phyloP scores from a whole-genome alignment of 30 jellyfish, hydroid and myxozoan species.

The Hydra vulgaris region DNA sequence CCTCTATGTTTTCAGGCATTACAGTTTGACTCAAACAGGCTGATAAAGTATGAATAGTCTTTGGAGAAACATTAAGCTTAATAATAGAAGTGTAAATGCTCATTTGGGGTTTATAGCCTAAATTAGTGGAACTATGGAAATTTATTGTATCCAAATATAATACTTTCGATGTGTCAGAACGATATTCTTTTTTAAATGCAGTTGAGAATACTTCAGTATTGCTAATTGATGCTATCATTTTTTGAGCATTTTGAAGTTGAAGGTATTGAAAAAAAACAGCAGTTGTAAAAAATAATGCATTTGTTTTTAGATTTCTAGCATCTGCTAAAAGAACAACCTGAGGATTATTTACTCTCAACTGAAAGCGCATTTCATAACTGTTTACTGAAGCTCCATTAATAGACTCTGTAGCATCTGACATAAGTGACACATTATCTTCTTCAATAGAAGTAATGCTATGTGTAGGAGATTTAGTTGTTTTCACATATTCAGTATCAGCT shows the following conservation, averaged over 20 bases:
- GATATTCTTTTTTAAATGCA: slow-evolving; percentile 53
- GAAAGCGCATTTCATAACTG: slow-evolving; percentile 41
- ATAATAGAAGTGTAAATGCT: slow-evolving; percentile 38
- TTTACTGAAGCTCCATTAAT: slow-evolving; percentile 31
- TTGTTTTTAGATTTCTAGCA: slow-evolving; percentile 58
- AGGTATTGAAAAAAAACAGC: slow-evolving; percentile 19
- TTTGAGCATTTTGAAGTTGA: slow-evolving; percentile 16
- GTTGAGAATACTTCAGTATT: slow-evolving; percentile 51
- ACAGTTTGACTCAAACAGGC: slow-evolving; percentile 41
- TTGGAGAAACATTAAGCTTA: slow-evolving; percentile 57
- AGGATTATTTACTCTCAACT: slow-evolving; percentile 41
- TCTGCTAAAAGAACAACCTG: slow-evolving; percentile 81
- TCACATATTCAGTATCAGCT: slow-evolving; percentile 31
- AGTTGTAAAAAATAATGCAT: slow-evolving; percentile 60
- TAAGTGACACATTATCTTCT: slow-evolving; percentile 29
- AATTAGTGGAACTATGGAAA: slow-evolving; percentile 64
- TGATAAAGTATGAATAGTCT: slow-evolving; percentile 60
- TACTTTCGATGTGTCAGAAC: slow-evolving; percentile 57
- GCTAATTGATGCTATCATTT: slow-evolving; percentile 10
- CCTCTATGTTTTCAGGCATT: slow-evolving; percentile 2
- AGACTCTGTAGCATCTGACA: neutral
- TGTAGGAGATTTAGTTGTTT: slow-evolving; percentile 50
- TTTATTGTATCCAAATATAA: slow-evolving; percentile 35
- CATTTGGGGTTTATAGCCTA: slow-evolving; percentile 84
- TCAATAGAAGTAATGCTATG: slow-evolving; percentile 34